A percentile compares a stretch with the other conserved stretches of the same genome.
Conservation (phyloP, 2,797 vertebrate species). For the Pteronotus mesoamericanus region DNA sequence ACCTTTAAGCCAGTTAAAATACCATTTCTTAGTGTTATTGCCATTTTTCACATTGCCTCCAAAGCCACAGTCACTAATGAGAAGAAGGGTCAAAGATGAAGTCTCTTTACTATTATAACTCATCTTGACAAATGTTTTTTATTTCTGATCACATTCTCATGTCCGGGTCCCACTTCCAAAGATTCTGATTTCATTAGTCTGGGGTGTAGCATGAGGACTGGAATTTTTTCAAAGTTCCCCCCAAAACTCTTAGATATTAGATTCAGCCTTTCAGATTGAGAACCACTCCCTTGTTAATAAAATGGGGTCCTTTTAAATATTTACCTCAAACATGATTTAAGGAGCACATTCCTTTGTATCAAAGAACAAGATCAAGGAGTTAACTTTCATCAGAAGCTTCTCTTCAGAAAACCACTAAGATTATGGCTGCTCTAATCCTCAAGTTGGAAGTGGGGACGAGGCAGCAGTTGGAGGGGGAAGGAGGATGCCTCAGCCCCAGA, state of each 20-base stretch:
- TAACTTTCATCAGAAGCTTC: not conserved
- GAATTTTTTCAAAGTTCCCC: not conserved
- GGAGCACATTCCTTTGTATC: not conserved
- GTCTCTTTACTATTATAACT: not conserved
- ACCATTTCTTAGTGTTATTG: not conserved
- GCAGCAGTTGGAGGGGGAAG: accelerated
- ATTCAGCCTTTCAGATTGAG: not conserved
- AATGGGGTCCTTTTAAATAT: not conserved
- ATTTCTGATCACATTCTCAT: not conserved
- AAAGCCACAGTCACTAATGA: not conserved
- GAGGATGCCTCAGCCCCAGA: not conserved
- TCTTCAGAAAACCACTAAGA: not conserved
- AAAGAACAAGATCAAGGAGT: not conserved
- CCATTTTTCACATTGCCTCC: constrained; percentile 7
- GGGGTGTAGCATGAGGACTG: not conserved
- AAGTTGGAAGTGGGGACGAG: no score
- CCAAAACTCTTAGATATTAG: not conserved
- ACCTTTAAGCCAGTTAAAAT: not conserved
- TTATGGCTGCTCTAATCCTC: not conserved
- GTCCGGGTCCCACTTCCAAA: not conserved
- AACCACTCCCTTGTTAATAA: not conserved
- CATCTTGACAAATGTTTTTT: not conserved
- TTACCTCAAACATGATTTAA: not conserved
- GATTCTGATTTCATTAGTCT: not conserved
- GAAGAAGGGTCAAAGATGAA: not conserved